A percentile compares a stretch with the other conserved stretches of the same genome.
These are phyloP conservation scores for Nomada fabriciana DNA, from an alignment of 2,888 invertebrate species.

Conservation along the genomic window DNA sequence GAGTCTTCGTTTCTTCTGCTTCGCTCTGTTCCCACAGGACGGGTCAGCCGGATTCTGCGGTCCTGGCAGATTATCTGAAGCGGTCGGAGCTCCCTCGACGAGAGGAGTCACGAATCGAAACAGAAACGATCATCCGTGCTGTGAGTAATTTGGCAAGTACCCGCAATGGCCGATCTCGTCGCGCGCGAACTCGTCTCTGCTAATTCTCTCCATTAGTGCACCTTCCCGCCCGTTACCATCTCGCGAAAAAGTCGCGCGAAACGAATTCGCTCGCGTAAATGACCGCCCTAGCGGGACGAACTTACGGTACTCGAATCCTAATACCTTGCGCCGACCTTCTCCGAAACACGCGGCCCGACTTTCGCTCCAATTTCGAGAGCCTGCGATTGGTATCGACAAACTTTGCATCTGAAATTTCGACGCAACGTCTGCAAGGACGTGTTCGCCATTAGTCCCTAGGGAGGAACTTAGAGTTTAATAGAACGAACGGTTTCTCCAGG, in stretches of 20 bases:
- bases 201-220: constrained; percentile 37
- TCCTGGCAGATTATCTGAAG: constrained; percentile 38
- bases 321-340: not conserved
- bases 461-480: constrained; percentile 36
- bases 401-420: not conserved
- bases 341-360: not conserved
- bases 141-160: constrained; percentile 58
- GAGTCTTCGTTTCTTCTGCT: constrained; percentile 34
- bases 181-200: constrained; percentile 3
- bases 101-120: constrained; percentile 45
- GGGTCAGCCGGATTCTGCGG: constrained; percentile 25
- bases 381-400: not conserved
- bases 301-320: constrained; percentile 7
- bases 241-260: constrained; percentile 12
- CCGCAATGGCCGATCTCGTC: constrained; percentile 2
- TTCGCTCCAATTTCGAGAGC: not conserved
- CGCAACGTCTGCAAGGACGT: constrained; percentile 1
- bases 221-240: constrained; percentile 1
- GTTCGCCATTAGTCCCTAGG: constrained; percentile 19
- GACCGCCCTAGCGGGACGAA: not conserved
- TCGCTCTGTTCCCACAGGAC: constrained; percentile 15
- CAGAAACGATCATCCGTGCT: constrained; percentile 55
- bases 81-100: not conserved
- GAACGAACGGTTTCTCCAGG: constrained; percentile 57
- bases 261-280: constrained; percentile 22